Base-by-base conservation (phyloP, 2,888 invertebrate genomes). In the Lasius fuliginosus region DNA sequence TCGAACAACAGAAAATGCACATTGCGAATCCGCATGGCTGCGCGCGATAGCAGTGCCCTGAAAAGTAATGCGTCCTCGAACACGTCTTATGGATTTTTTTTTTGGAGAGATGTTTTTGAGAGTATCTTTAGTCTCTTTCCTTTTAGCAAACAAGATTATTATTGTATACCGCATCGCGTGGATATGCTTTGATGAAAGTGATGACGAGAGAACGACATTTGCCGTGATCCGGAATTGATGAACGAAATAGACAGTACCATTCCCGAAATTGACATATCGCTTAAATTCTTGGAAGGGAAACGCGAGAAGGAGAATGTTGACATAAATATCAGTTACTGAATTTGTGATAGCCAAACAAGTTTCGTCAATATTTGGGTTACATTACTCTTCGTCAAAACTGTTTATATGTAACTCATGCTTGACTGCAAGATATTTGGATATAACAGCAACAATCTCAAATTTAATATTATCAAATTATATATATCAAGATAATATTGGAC, bases 41-140 rank as follows among this genome's bases (percentile, higher is more conserved):
- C 5, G 15, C 81, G 58, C 84, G 87, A 88, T 84, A 84, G 65
- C 79, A 40, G 49, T 49, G 58, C 81, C 75, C 76, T 74, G 83
- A 87, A 85, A 87, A 86, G 62, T 81, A 82, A 84, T 53, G 76
- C 36, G 49, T 56, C 58, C 53, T 79, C 71, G 42, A 73, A 79
- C 62, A 87, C 76, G 49, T 60, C 33, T 56, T 62, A 15, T 4
- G 62, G 62, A 8, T 75, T 77, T 82, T 46, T 62, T 67, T 75
- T 84, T 74, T 9, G 11, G 27, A 33, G 33, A 79, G 33, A 60
- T 40, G 30, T 67, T 86, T 77, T 18, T 40, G n/a, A 82, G 3
- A 60, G 23, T 33, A 15, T 46, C 11, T 33, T 46, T 18, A 23
- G 3, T 68, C 23, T 5, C 65, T 27, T 68, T 68, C 53, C 40